These are phyloP conservation scores for Hyposmocoma kahamanoa DNA, from an alignment of 1,140 invertebrate species.

Conservation along the genomic window DNA sequence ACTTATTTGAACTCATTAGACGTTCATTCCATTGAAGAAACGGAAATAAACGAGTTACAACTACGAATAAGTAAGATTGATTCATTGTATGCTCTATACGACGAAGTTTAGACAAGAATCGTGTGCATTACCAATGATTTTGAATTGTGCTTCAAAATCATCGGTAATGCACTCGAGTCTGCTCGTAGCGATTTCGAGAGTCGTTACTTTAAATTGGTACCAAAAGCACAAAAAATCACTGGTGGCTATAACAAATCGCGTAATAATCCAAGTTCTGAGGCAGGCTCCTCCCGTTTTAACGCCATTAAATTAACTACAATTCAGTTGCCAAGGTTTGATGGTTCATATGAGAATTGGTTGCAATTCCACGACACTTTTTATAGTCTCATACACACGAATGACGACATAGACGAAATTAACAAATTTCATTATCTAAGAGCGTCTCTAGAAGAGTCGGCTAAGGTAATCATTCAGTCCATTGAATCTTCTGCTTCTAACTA, in stretches of 20 bases:
- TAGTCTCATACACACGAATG: neutral
- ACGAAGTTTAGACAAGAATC: neutral
- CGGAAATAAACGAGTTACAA: neutral
- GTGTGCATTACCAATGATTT: neutral
- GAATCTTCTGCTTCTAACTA: constrained; percentile 7
- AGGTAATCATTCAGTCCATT: neutral
- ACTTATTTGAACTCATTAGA: constrained; percentile 23
- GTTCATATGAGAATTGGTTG: neutral
- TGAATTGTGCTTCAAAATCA: too few relatives aligned
- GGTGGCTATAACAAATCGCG: neutral
- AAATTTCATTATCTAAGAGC: neutral
- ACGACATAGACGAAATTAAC: neutral
- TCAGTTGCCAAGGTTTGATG: neutral
- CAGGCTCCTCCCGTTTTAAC: neutral
- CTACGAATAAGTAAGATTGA: neutral
- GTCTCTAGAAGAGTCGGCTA: neutral
- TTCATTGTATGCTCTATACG: neutral
- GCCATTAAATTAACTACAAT: neutral
- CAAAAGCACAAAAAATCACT: neutral
- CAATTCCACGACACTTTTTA: neutral
- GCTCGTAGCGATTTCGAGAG: neutral
- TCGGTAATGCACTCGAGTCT: neutral
- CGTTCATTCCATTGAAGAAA: neutral
- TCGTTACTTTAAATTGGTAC: neutral
- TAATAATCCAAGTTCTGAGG: neutral